Evolutionary conservation across 2,113 vertebrate genomes (phyloP), one percentile per base, ranked within the genome.

Genomic region (Lagopus muta): DNA sequence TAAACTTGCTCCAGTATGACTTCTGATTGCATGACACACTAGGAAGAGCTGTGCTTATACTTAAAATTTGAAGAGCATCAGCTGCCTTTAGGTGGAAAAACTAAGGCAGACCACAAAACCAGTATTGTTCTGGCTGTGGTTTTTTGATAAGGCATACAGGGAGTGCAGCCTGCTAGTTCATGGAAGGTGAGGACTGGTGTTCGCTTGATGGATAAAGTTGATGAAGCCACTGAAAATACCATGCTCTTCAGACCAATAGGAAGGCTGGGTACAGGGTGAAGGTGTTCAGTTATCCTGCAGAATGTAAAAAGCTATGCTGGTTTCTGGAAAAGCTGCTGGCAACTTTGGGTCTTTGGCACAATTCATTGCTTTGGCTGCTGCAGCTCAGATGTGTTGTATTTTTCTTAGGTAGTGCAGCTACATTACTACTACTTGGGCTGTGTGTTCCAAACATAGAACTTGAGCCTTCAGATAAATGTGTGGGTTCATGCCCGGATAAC

Each of bases 51-150:
- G 15, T 16, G 32, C 72, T 80, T 73, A 25, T 50, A n/a, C 38
- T 67, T 54, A 72, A 50, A 45, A 70, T 69, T 55, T 60, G 72
- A 71, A 70, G 47, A 47, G 47, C 17, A 62, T 52, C 42, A 74
- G 0, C 65, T 79, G 83, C 70, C 61, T 85, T 88, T 74, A 86
- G 66, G 83, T 93, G 64, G 60, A 85, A 88, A 86, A 85, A 79
- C 55, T 54, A 38, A 71, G 72, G 87, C 87, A 91, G 54, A 73
- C 45, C 55, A 40, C 55, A 91, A 82, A 91, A 50, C 64, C 34
- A 4, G 0, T 77, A 13, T 43, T 86, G 43, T 90, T 83, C 25
- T 77, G 88, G 34, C 55, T 88, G 64, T 64, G 64, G 3, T 52
- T 88, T 93, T 86, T 82, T 38, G 42, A 81, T 66, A 34, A 74